These are phyloP conservation scores for Anser cygnoides DNA, from an alignment of 2,113 vertebrate genomes.

Conservation along the genomic window DNA sequence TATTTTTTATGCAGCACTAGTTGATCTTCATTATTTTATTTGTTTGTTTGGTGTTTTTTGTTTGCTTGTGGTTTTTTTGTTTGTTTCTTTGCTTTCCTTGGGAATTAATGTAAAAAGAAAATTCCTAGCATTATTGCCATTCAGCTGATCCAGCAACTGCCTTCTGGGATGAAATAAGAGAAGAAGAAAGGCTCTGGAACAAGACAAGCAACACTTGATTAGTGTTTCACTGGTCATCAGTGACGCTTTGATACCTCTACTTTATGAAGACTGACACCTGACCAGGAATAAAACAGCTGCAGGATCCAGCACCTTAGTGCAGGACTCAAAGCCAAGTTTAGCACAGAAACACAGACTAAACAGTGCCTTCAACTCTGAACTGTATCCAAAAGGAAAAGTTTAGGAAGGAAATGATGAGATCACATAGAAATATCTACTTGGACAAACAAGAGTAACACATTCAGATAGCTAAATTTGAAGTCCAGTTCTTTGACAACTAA, in stretches of 20 bases:
- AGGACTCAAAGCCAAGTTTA: neutral
- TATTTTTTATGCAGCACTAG: neutral
- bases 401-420: neutral
- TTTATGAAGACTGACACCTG: neutral
- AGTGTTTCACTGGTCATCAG: neutral
- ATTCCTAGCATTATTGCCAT: neutral
- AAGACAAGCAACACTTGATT: neutral
- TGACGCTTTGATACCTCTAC: neutral
- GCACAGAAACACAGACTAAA: neutral
- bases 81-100: no score
- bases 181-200: neutral
- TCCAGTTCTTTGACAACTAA: neutral
- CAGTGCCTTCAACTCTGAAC: neutral
- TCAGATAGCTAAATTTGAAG: neutral
- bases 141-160: neutral
- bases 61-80: no score
- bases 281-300: neutral
- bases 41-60: no score
- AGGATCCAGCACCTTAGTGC: neutral
- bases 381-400: neutral
- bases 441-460: neutral
- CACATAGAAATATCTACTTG: neutral
- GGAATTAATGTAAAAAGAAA: neutral
- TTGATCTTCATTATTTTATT: neutral
- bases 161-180: neutral